These are phyloP conservation scores for Hybognathus amarus DNA, from an alignment of 2,797 vertebrate species.

Conservation along the genomic window DNA sequence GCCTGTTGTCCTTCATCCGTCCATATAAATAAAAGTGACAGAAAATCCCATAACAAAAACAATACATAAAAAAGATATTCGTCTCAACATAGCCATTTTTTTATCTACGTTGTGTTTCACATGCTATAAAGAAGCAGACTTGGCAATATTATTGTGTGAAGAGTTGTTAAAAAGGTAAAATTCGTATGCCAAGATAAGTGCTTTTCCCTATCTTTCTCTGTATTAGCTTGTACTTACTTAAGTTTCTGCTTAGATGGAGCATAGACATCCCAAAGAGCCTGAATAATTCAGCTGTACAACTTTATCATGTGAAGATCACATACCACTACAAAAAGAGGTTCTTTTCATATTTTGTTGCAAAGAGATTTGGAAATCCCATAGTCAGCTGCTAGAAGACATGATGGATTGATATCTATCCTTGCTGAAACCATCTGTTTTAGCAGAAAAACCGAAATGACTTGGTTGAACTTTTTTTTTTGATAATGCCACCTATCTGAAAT, in stretches of 20 bases:
- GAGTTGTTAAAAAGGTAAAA: constrained; percentile 23
- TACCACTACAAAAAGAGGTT: constrained; percentile 52
- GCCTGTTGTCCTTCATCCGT: not conserved
- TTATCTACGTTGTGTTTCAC: not conserved
- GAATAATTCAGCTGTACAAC: constrained; percentile 60
- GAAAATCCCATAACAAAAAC: not conserved
- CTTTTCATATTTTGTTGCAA: constrained; percentile 42
- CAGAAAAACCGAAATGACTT: not conserved
- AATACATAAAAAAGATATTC: not conserved
- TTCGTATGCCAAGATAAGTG: constrained; percentile 38
- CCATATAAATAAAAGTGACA: not conserved
- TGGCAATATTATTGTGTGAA: constrained; percentile 37
- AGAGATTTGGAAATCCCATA: constrained; percentile 49
- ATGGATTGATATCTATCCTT: not conserved
- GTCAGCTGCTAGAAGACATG: constrained; percentile 40
- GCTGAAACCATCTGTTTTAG: constrained; percentile 14
- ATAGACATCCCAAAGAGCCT: constrained; percentile 45
- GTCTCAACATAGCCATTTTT: not conserved
- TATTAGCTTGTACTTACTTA: constrained; percentile 40
- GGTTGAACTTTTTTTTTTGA: not conserved
- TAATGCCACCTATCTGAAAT: constrained; percentile 13
- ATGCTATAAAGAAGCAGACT: constrained; percentile 17
- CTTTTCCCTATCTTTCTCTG: constrained; percentile 22
- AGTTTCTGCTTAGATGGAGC: constrained; percentile 42
- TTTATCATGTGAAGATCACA: constrained; percentile 55